Evolutionary conservation across 2,888 invertebrate species (phyloP).

Genomic region (Augiades crinisus): DNA sequence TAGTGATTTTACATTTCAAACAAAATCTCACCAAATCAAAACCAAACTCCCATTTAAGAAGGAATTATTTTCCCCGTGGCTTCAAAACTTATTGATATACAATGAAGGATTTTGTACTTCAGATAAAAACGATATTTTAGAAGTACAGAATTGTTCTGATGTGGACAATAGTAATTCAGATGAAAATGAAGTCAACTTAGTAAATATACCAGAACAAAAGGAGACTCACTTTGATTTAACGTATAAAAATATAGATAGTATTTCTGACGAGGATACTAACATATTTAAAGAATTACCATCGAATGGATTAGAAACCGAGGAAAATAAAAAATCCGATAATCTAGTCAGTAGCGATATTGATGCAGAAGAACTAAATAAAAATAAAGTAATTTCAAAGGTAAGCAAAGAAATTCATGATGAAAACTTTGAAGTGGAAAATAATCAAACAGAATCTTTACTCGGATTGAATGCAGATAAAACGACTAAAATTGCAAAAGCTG

Average conservation of each 20-base stretch:
- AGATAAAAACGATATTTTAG: neutral
- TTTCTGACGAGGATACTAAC: neutral
- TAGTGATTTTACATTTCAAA: too few species aligned
- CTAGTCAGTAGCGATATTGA: neutral
- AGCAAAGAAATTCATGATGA: neutral
- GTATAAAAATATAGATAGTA: neutral
- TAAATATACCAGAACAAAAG: neutral
- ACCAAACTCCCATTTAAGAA: conserved; percentile 39
- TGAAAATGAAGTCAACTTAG: neutral
- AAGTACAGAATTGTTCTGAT: neutral
- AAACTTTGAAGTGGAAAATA: neutral
- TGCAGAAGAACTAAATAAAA: neutral
- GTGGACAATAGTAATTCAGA: too few species aligned
- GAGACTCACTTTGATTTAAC: neutral
- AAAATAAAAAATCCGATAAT: neutral
- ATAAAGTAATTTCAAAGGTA: neutral
- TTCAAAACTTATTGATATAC: conserved; percentile 56
- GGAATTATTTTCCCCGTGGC: conserved; percentile 56
- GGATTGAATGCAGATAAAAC: neutral
- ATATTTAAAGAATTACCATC: neutral
- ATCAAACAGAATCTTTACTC: neutral
- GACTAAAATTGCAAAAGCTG: neutral
- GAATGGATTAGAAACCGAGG: neutral
- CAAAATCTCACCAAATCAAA: too few species aligned
- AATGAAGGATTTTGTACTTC: conserved; percentile 41